phyloP scores from a whole-genome alignment of 2,113 vertebrate genomes.

The Carollia perspicillata region DNA sequence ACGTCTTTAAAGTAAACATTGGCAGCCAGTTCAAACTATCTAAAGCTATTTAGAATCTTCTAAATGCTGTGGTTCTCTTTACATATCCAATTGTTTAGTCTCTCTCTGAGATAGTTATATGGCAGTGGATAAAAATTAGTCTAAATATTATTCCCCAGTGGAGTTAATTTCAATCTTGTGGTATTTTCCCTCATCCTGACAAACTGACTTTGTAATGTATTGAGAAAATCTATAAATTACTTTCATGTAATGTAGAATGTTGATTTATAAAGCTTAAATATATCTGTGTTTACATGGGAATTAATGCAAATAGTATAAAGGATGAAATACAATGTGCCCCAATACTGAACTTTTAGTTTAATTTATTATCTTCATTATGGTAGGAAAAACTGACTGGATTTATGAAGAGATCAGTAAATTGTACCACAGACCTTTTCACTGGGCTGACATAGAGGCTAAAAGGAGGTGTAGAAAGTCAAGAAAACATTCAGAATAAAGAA shows the following conservation, averaged over 20 bases:
- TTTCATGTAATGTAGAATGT: not conserved
- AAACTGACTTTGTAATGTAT: conserved; percentile 18
- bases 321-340: conserved; percentile 1
- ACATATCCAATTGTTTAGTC: not conserved
- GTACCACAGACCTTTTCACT: not conserved
- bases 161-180: not conserved
- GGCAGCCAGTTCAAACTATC: conserved; percentile 40
- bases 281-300: not conserved
- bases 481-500: not conserved
- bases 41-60: not conserved
- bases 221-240: not conserved
- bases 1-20: conserved; percentile 39
- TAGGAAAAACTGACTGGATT: not conserved
- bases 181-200: not conserved
- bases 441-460: not conserved
- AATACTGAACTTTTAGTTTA: not conserved
- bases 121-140: not conserved
- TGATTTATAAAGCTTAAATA: conserved; percentile 24
- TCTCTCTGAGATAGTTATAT: not conserved
- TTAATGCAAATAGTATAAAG: not conserved
- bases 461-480: not conserved
- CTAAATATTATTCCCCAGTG: not conserved
- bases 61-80: not conserved
- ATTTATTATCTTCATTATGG: not conserved
- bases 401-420: conserved; percentile 3